Percentiles rank a stretch among this genome's conserved stretches.
phyloP scores from a whole-genome alignment of 2,797 vertebrate species.

The Psittacula derbiana region DNA sequence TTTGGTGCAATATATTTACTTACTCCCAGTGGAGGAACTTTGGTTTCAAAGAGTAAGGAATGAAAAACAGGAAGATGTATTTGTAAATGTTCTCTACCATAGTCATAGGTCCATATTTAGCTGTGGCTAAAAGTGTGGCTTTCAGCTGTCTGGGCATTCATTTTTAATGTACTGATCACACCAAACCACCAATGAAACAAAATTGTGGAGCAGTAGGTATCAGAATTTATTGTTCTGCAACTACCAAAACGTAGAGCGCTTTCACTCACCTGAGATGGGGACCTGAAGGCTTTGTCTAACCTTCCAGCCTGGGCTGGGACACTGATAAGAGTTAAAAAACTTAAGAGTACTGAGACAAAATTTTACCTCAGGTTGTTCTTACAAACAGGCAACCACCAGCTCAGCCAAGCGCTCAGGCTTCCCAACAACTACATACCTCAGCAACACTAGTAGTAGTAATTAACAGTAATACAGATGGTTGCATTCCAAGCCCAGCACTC shows the following conservation, averaged over 20 bases:
- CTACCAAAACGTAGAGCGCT: background rate
- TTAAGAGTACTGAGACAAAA: background rate
- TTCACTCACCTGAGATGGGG: background rate
- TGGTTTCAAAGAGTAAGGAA: background rate
- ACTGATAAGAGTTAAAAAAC: background rate
- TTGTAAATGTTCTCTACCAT: background rate
- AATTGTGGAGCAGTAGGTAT: background rate
- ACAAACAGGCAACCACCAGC: background rate
- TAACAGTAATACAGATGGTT: background rate
- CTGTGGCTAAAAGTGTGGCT: background rate
- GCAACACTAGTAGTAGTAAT: background rate
- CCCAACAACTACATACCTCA: background rate
- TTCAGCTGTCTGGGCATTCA: background rate
- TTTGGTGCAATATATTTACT: background rate
- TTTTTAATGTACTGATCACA: background rate
- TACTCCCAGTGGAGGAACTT: background rate
- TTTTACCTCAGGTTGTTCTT: background rate
- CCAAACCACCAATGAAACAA: background rate
- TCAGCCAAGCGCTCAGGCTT: background rate
- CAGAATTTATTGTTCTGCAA: background rate
- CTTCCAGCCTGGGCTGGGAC: background rate
- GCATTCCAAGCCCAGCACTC: background rate
- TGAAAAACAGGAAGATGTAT: background rate
- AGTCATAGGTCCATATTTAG: background rate
- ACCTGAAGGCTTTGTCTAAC: background rate